Evolutionary conservation across 2,797 vertebrate genomes (phyloP).

Genomic region (Huso huso): DNA sequence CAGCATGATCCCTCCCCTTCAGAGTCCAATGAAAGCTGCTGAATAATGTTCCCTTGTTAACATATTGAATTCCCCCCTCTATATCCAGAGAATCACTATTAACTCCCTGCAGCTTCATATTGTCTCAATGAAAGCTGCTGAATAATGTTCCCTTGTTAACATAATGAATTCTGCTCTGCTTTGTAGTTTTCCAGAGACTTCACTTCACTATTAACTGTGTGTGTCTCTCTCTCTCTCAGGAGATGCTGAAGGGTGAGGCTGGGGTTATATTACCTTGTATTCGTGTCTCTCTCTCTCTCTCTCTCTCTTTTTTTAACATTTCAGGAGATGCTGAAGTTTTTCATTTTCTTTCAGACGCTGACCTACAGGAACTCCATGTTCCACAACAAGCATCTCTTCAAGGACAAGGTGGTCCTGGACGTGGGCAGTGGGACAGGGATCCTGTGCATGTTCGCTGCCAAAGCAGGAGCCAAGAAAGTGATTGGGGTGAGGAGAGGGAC

Average conservation of each 20-base stretch:
- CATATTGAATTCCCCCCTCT: too few species aligned
- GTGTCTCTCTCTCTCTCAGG: constrained; percentile 49
- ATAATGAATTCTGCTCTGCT: too few species aligned
- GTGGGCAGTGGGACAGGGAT: constrained; percentile 91
- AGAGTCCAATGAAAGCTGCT: too few species aligned
- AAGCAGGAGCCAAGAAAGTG: constrained; percentile 84
- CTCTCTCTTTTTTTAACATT: not conserved
- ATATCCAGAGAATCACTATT: too few species aligned
- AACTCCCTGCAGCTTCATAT: too few species aligned
- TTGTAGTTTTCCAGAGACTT: too few species aligned
- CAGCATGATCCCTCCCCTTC: too few species aligned
- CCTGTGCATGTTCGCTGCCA: constrained; percentile 91
- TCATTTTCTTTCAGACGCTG: too few species aligned
- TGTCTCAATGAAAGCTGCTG: too few species aligned
- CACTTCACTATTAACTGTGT: too few species aligned
- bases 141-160: too few species aligned
- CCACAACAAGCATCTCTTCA: constrained; percentile 91
- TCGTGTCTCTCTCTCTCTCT: not conserved
- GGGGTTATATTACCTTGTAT: constrained; percentile 30
- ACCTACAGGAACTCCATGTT: constrained; percentile 94
- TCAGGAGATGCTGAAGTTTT: constrained; percentile 92
- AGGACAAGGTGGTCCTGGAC: constrained; percentile 88
- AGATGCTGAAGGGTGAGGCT: constrained; percentile 92
- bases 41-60: too few species aligned
- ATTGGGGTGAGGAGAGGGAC: constrained; percentile 66